These are phyloP conservation scores for Neodiprion virginianus DNA, from an alignment of 1,140 invertebrate genomes.

Conservation along the genomic window DNA sequence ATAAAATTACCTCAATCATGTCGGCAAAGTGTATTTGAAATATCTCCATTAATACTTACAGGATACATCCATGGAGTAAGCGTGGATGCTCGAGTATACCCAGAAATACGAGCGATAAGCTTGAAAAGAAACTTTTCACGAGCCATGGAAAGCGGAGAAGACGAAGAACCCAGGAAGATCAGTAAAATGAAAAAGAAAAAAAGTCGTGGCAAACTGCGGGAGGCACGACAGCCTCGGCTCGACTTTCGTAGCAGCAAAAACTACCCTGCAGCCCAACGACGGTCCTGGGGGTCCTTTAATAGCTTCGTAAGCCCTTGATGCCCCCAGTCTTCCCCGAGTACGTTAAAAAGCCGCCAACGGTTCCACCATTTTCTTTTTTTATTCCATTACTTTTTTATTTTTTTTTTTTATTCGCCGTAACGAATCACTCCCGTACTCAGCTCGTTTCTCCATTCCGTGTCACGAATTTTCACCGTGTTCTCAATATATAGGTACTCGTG, in stretches of 20 bases:
- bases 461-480: background rate
- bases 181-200: background rate
- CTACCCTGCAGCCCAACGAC: background rate
- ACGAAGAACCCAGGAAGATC: background rate
- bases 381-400: background rate
- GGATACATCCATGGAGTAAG: too few relatives aligned
- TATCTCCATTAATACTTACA: too few relatives aligned
- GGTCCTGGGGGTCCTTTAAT: conserved; percentile 1
- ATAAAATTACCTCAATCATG: too few relatives aligned
- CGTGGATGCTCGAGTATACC: too few relatives aligned
- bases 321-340: background rate
- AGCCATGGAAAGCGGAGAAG: background rate
- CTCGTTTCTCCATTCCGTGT: background rate
- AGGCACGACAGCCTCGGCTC: background rate
- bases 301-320: background rate
- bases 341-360: background rate
- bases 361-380: background rate
- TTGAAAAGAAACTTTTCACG: too few relatives aligned
- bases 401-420: background rate
- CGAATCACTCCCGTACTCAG: background rate
- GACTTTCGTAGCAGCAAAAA: background rate
- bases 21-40: too few relatives aligned
- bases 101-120: too few relatives aligned
- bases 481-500: too few relatives aligned
- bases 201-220: background rate